A percentile compares a stretch with the other conserved stretches of the same genome.
These are phyloP conservation scores for Monomorium pharaonis DNA, from an alignment of 1,140 invertebrate genomes.

Conservation along the genomic window DNA sequence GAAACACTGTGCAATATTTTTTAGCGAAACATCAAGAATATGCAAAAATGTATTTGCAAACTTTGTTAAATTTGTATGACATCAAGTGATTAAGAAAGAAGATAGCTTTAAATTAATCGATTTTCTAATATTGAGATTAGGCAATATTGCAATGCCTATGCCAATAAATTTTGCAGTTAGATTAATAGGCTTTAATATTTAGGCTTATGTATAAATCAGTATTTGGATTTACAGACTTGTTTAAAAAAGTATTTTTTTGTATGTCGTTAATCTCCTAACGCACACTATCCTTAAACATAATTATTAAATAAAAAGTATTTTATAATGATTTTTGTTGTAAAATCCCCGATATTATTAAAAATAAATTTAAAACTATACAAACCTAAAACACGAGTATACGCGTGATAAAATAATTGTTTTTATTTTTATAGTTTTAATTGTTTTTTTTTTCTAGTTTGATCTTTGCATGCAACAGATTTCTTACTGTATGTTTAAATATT, in stretches of 20 bases:
- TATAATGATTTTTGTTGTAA: neutral
- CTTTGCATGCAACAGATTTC: no score
- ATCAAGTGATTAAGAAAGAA: constrained; percentile 13
- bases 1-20: constrained; percentile 25
- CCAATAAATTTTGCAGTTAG: constrained; percentile 15
- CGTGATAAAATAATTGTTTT: no score
- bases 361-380: no score
- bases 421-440: no score
- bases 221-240: neutral
- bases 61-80: neutral
- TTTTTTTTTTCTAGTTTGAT: no score
- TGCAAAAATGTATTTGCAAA: neutral
- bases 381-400: no score
- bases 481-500: no score
- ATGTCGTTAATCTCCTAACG: neutral
- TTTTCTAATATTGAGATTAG: constrained; percentile 16
- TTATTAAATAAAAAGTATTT: neutral
- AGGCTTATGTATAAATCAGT: constrained; percentile 23
- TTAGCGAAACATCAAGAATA: constrained; percentile 8
- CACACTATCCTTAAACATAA: neutral
- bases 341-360: neutral
- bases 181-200: constrained; percentile 11
- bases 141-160: neutral
- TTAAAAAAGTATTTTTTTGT: neutral
- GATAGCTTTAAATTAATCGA: constrained; percentile 20